phyloP scores from a whole-genome alignment of 2,113 vertebrate genomes.

The Pardalotus punctatus region DNA sequence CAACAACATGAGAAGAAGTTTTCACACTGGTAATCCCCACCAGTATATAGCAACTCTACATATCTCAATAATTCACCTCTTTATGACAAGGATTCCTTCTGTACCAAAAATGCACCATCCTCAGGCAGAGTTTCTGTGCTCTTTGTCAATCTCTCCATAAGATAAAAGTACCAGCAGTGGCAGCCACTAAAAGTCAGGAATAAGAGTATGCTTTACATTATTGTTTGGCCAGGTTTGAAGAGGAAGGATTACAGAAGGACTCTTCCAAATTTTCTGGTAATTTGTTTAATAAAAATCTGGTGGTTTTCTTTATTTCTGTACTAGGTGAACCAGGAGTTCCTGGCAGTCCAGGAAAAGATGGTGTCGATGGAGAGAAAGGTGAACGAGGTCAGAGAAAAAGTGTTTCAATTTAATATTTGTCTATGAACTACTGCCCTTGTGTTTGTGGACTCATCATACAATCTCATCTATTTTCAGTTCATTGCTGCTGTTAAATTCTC shows the following conservation, averaged over 20 bases:
- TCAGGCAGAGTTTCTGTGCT: neutral
- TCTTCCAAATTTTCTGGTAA: neutral
- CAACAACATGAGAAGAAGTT: neutral
- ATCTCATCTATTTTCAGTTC: neutral
- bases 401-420: neutral
- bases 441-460: neutral
- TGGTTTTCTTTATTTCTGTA: neutral
- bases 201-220: neutral
- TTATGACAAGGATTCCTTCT: neutral
- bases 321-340: conserved; percentile 71
- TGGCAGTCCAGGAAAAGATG: conserved; percentile 76
- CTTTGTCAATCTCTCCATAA: neutral
- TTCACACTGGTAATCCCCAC: neutral
- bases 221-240: neutral
- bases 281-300: neutral
- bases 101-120: neutral
- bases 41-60: neutral
- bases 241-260: neutral
- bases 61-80: neutral
- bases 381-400: conserved; percentile 78
- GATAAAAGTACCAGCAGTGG: neutral
- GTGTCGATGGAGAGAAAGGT: conserved; percentile 82
- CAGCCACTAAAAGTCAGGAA: neutral
- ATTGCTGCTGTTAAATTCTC: neutral
- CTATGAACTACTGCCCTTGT: neutral